These are phyloP conservation scores for Xanthorhoe designata DNA, from an alignment of 2,888 invertebrate species.

Conservation along the genomic window DNA sequence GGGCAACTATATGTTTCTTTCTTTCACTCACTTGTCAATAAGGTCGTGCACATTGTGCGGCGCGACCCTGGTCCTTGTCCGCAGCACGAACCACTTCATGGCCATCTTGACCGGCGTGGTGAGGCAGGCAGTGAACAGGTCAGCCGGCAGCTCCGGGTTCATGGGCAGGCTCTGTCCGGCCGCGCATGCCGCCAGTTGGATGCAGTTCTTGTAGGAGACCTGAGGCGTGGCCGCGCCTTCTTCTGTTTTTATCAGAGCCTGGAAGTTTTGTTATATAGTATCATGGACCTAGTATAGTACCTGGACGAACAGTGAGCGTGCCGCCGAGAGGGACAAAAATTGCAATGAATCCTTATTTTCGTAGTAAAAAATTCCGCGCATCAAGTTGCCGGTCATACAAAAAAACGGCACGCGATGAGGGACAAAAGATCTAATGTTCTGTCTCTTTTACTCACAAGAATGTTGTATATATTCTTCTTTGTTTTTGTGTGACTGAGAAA, in stretches of 20 bases:
- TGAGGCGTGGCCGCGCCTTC: slow-evolving; percentile 52
- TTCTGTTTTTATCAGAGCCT: slow-evolving; percentile 28
- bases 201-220: slow-evolving; percentile 94
- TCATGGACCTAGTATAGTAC: too few relatives aligned
- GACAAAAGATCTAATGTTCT: too few relatives aligned
- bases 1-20: too few relatives aligned
- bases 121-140: slow-evolving; percentile 98
- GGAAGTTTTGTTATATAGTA: neutral
- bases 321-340: too few relatives aligned
- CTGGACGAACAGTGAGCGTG: too few relatives aligned
- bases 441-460: too few relatives aligned
- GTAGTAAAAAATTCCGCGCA: too few relatives aligned
- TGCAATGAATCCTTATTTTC: too few relatives aligned
- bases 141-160: slow-evolving; percentile 99
- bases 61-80: slow-evolving; percentile 91
- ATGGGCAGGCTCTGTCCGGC: slow-evolving; percentile 97
- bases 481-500: too few relatives aligned
- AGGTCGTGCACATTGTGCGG: slow-evolving; percentile 93
- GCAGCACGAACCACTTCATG: slow-evolving; percentile 96
- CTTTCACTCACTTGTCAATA: slow-evolving; percentile 95
- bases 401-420: too few relatives aligned
- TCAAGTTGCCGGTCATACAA: too few relatives aligned
- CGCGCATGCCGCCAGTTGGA: slow-evolving; percentile 98
- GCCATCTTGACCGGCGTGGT: slow-evolving; percentile 99
- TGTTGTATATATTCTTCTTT: too few relatives aligned